Base-by-base conservation (phyloP, 2,888 invertebrate species). In the Drosophila formosana region DNA sequence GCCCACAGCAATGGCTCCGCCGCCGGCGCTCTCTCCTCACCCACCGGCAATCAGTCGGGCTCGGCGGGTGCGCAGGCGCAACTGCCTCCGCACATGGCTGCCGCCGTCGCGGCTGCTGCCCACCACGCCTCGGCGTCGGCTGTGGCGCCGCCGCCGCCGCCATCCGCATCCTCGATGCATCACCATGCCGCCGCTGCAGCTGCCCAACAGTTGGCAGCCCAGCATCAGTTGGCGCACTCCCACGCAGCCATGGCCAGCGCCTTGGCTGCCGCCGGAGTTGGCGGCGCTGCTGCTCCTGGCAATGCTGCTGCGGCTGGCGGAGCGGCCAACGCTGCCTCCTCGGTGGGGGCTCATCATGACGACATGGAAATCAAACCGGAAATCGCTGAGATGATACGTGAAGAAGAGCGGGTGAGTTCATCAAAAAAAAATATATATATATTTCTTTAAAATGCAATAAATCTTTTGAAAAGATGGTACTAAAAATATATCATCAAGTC, bases 381-480 rank as follows among this genome's bases (percentile, higher is more conserved):
- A 93, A 98, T 97, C 93, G 97, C 97, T 64, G 97, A 98, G 94
- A 97, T 98, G 97, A 98, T 97, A 92, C 96, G 97, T 92, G 97
- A 98, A 94, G 97, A 98, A 94, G 97, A 97, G 94, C 94, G 97
- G 96, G 97, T 97, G 93, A 97, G 97, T 96, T 9, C 1, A 11
- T 1, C 11, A 9, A 34, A 18, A 18, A 18, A 18, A 18, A 18
- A 18, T 18, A 18, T 18, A 18, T 18, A n/a, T n/a, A n/a, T n/a
- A n/a, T n/a, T n/a, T n/a, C n/a, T n/a, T n/a, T n/a, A n/a, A n/a
- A n/a, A n/a, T n/a, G n/a, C n/a, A n/a, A n/a, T n/a, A n/a, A n/a
- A n/a, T n/a, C n/a, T n/a, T n/a, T 18, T 18, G 18, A 18, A 18
- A 18, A 18, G 1, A 18, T 18, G 1, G 18, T 18, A 18, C 18